Conservation (phyloP, 2,888 invertebrate genomes). For the Elegia similella region DNA sequence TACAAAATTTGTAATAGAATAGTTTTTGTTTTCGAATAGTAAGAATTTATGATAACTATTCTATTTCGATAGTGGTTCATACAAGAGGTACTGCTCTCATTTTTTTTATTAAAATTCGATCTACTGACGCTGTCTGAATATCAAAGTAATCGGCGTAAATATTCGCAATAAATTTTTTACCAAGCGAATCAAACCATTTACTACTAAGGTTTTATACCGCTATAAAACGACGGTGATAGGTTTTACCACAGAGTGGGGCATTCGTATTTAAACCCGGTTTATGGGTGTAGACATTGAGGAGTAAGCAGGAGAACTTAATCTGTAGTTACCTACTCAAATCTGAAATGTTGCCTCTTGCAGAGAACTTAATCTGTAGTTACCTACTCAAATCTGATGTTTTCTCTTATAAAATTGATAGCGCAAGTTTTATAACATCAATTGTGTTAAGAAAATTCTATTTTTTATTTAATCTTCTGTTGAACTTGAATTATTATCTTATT, state of each 20-base stretch:
- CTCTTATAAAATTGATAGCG: not conserved
- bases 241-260: slow-evolving; percentile 38
- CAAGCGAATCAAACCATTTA: slow-evolving; percentile 58
- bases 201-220: slow-evolving; percentile 57
- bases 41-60: too few species aligned
- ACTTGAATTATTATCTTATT: too few species aligned
- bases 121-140: not conserved
- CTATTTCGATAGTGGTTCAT: too few species aligned
- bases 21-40: too few species aligned
- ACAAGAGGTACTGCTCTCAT: too few species aligned
- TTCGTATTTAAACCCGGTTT: slow-evolving; percentile 24
- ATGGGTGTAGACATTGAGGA: slow-evolving; percentile 11
- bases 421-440: too few species aligned
- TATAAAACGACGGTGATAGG: slow-evolving; percentile 50
- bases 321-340: not conserved
- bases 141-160: slow-evolving; percentile 45
- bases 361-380: not conserved
- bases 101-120: not conserved
- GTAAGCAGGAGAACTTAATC: slow-evolving; percentile 22
- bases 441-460: too few species aligned
- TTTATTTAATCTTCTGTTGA: too few species aligned
- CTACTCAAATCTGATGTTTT: not conserved
- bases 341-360: not conserved
- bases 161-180: slow-evolving; percentile 54
- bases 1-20: too few species aligned